Evolutionary conservation across 1,140 invertebrate genomes (phyloP).

Genomic region (Drosophila parvula): DNA sequence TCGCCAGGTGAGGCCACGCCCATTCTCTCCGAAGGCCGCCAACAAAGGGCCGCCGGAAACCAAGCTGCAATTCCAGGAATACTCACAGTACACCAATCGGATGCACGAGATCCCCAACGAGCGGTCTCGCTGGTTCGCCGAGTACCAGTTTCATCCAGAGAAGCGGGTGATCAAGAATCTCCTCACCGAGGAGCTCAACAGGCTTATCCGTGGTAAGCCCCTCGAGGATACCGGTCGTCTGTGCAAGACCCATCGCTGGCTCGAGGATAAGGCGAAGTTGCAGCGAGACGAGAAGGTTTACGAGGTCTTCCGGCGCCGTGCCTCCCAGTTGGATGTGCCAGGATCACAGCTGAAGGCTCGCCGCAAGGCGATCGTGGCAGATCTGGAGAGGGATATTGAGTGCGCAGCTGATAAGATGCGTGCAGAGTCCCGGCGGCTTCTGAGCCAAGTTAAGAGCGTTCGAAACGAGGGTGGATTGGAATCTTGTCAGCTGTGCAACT

Average conservation of each 20-base stretch:
- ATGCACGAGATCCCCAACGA: conserved; percentile 35
- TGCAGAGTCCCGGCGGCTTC: not conserved
- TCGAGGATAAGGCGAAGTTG: not conserved
- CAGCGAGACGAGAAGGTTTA: conserved; percentile 8
- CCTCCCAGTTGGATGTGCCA: conserved; percentile 8
- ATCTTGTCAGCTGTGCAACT: conserved; percentile 4
- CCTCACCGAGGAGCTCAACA: conserved; percentile 16
- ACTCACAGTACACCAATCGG: not conserved
- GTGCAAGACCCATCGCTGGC: conserved; percentile 16
- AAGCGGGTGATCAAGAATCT: conserved; percentile 32
- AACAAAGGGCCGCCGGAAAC: not conserved
- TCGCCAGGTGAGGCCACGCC: conserved; percentile 28
- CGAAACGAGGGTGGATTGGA: not conserved
- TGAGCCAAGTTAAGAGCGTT: not conserved
- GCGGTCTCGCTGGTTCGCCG: conserved; percentile 30
- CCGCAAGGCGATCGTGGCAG: conserved; percentile 4
- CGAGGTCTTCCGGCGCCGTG: not conserved
- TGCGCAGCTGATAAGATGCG: conserved; percentile 20
- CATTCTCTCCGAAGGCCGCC: not conserved
- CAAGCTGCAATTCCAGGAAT: conserved; percentile 27
- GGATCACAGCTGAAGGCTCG: not conserved
- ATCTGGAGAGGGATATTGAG: conserved; percentile 50
- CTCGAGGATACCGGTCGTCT: not conserved
- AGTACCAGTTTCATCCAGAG: conserved; percentile 29
- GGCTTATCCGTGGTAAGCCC: conserved; percentile 1